Evolutionary conservation across 2,797 vertebrate species (phyloP), one percentile per base, ranked within the genome.

Genomic region (Gadopsis bispinosus): DNA sequence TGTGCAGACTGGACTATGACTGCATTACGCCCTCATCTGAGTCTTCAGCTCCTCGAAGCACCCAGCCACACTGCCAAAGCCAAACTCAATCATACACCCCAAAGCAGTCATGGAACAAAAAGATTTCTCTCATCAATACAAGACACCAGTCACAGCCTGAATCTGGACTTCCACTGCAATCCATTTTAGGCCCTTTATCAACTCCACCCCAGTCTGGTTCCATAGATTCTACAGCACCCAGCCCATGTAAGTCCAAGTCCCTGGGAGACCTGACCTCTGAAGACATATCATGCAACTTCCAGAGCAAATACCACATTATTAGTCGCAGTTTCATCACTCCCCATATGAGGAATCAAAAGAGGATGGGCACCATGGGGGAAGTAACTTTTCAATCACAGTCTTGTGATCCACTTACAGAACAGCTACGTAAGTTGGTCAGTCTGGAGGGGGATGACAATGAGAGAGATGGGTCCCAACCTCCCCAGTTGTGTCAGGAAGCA

Each of bases 231-330:
- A 73, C 85, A 63, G 59, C 56, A 39, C 76, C 94, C 5, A 96
- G 95, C 69, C 95, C 97, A 67, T 97, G 96, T 86, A 99, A 99
- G 90, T 99, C 98, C 80, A 99, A 99, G 90, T 99, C 98, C 12
- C 93, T 99, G 1, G 98, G 98, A 41, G 98, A 99, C 90, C 90
- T 99, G 85, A 99, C 98, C 0, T 99, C 98, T 7, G 98, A 99
- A 87, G 98, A 99, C 85, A 99, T 99, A 59, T 96, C 96, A 51
- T 99, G 97, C 91, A 98, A 97, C 83, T 99, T 99, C 33, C 96
- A 99, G 90, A 97, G 98, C 84, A 99, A 99, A 88, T 99, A 99
- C 75, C 95, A 98, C 61, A 97, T 97, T 59, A 99, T 99, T 45
- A 99, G 97, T 77, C 96, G 95, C 81, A 97, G 97, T 84, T 99